Conservation (phyloP, 2,113 vertebrate genomes). For the Salminus brasiliensis region DNA sequence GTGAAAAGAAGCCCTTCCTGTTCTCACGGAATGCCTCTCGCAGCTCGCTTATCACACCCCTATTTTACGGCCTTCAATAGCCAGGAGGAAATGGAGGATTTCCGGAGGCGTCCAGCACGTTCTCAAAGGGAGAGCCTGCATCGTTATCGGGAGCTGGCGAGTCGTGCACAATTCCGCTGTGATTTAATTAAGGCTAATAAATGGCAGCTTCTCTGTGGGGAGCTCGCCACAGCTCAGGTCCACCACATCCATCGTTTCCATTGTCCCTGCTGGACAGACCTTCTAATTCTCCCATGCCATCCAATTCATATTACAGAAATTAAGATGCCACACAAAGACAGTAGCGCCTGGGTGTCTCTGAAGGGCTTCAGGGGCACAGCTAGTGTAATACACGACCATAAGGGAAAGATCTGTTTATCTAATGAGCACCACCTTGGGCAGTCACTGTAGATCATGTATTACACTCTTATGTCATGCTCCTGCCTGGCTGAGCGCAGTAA, state of each 20-base stretch:
- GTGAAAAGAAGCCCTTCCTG: constrained; percentile 50
- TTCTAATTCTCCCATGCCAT: constrained; percentile 11
- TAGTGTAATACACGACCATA: neutral
- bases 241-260: constrained; percentile 42
- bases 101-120: constrained; percentile 54
- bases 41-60: constrained; percentile 63
- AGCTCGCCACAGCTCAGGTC: constrained; percentile 32
- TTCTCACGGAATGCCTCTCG: constrained; percentile 49
- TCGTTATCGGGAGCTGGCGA: constrained; percentile 57
- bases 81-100: constrained; percentile 54
- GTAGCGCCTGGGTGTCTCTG: neutral
- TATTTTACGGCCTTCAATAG: constrained; percentile 63
- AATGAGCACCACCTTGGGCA: constrained; percentile 28
- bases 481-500: neutral
- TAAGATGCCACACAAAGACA: constrained; percentile 1
- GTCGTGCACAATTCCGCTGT: constrained; percentile 52
- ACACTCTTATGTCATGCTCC: neutral
- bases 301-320: neutral
- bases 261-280: constrained; percentile 4
- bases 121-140: constrained; percentile 54
- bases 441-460: neutral
- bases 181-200: constrained; percentile 70
- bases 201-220: constrained; percentile 28
- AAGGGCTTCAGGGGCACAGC: constrained; percentile 2
- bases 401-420: neutral